Percentiles rank a stretch among this genome's conserved stretches.
phyloP scores from a whole-genome alignment of 2,113 vertebrate genomes.

The Alexandromys fortis region DNA sequence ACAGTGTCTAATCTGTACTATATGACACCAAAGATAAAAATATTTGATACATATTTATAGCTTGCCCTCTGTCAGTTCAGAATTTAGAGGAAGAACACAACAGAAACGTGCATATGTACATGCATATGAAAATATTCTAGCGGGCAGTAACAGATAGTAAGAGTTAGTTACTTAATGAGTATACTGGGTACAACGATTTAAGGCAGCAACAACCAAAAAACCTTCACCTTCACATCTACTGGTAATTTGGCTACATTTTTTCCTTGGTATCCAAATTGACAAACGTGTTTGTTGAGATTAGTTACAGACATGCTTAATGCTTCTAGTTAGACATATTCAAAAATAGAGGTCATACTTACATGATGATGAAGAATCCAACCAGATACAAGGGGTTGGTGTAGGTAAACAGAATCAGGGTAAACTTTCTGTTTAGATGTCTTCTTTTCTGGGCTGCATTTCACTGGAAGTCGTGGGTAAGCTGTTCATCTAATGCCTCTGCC shows the following conservation, averaged over 20 bases:
- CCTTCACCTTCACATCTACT: slow-evolving; percentile 7
- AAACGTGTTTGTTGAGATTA: background rate
- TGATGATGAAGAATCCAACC: background rate
- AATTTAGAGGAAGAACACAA: slow-evolving; percentile 7
- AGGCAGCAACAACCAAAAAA: background rate
- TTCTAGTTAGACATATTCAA: slow-evolving; percentile 11
- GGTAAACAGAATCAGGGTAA: background rate
- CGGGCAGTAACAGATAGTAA: background rate
- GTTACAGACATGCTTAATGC: background rate
- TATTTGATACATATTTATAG: background rate
- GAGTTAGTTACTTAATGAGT: background rate
- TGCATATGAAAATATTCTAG: background rate
- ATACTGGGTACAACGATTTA: background rate
- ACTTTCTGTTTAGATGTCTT: slow-evolving; percentile 21
- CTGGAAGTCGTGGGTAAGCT: background rate
- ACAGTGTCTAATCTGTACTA: background rate
- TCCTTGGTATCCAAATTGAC: background rate
- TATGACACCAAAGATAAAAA: background rate
- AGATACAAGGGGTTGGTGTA: background rate
- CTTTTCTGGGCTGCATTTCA: background rate
- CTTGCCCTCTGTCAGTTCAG: background rate
- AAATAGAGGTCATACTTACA: slow-evolving; percentile 37
- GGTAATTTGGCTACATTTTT: slow-evolving; percentile 44
- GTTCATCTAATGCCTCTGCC: background rate
- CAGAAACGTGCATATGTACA: background rate